These are phyloP conservation scores for Sesamia inferens DNA, from an alignment of 2,888 invertebrate species.

Conservation along the genomic window DNA sequence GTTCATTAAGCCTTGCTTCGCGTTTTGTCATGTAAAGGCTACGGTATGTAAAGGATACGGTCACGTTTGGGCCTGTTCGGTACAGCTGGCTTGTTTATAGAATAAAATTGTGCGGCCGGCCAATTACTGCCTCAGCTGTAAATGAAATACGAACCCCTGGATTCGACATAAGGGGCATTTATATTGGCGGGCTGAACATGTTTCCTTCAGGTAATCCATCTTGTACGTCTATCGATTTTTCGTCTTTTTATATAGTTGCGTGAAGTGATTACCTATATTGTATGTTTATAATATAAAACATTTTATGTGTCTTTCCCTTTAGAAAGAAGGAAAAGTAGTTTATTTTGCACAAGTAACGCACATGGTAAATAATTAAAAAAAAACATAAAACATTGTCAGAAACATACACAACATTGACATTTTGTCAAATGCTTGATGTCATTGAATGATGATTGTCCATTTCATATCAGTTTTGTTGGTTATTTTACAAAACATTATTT, in stretches of 20 bases:
- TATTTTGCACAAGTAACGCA: no score
- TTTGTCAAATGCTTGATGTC: no score
- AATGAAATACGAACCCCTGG: constrained; percentile 49
- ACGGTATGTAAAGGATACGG: constrained; percentile 50
- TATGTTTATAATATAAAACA: neutral
- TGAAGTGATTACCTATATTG: neutral
- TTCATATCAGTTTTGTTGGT: constrained; percentile 2
- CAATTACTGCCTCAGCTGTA: constrained; percentile 73
- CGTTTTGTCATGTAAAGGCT: constrained; percentile 37
- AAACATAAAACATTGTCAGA: no score
- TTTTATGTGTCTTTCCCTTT: neutral
- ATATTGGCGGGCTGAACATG: constrained; percentile 22
- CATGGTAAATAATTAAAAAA: no score
- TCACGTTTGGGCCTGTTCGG: constrained; percentile 64
- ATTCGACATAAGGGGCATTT: constrained; percentile 33
- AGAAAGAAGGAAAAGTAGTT: no score
- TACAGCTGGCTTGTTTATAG: constrained; percentile 57
- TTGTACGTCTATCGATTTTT: neutral
- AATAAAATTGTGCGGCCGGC: constrained; percentile 65
- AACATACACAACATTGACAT: no score
- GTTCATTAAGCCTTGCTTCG: constrained; percentile 56
- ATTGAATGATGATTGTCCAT: no score
- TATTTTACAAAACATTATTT: constrained; percentile 6
- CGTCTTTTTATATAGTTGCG: neutral
- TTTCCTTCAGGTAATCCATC: constrained; percentile 17